A percentile compares a stretch with the other conserved stretches of the same genome.
Evolutionary conservation across 2,888 invertebrate genomes (phyloP).

Genomic region (Cataglyphis livida): DNA sequence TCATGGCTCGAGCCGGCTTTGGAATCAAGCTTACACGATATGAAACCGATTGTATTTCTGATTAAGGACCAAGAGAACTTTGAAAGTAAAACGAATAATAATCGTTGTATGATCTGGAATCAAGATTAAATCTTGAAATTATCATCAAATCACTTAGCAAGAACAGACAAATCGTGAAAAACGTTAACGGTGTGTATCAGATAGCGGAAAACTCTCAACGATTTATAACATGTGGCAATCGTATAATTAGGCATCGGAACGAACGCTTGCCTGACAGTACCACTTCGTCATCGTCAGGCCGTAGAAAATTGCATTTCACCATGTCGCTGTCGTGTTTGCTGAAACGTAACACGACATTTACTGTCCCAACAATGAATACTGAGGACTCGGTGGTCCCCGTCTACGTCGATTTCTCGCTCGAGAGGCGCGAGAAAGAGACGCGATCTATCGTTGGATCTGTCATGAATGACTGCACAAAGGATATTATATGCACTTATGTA

Average conservation of each 20-base stretch:
- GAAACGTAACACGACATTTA: conserved; percentile 75
- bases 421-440: conserved; percentile 36
- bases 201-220: conserved; percentile 36
- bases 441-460: conserved; percentile 15
- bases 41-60: conserved; percentile 33
- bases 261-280: conserved; percentile 63
- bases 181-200: conserved; percentile 5
- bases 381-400: conserved; percentile 60
- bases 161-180: conserved; percentile 10
- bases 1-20: conserved; percentile 17
- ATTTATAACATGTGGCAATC: conserved; percentile 26
- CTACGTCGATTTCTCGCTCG: conserved; percentile 48
- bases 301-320: conserved; percentile 74
- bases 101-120: neutral
- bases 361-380: conserved; percentile 75
- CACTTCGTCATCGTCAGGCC: conserved; percentile 75
- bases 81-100: conserved; percentile 14
- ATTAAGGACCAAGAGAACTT: conserved; percentile 12
- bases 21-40: conserved; percentile 45
- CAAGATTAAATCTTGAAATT: conserved; percentile 33
- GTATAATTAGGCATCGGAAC: conserved; percentile 65
- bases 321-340: conserved; percentile 77
- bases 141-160: conserved; percentile 6
- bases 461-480: conserved; percentile 41
- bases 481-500: neutral